Percentiles rank a stretch among this genome's conserved stretches.
Conservation (phyloP, 2,888 invertebrate species). For the Lepidonotus clava region DNA sequence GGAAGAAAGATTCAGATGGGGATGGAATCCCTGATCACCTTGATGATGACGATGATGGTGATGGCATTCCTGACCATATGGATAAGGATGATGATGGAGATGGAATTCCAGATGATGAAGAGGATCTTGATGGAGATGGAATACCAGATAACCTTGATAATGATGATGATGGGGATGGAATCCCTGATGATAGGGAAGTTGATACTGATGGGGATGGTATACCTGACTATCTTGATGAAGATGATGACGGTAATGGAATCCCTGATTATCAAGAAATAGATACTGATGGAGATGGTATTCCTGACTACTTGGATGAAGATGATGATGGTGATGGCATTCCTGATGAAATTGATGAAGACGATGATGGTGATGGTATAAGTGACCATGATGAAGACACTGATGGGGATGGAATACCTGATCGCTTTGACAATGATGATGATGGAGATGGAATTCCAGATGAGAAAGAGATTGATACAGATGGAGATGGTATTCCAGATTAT, state of each 20-base stretch:
- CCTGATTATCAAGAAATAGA: conserved; percentile 62
- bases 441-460: conserved; percentile 58
- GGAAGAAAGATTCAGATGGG: conserved; percentile 65
- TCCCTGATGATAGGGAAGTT: conserved; percentile 66
- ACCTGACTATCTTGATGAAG: conserved; percentile 72
- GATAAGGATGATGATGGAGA: conserved; percentile 61
- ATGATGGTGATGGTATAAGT: conserved; percentile 68
- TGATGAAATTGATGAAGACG: conserved; percentile 63
- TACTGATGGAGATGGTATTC: conserved; percentile 66
- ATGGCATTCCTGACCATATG: conserved; percentile 68
- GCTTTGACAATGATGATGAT: conserved; percentile 54
- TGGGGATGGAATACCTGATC: conserved; percentile 56
- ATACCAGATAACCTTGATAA: conserved; percentile 62
- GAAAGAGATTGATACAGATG: conserved; percentile 57
- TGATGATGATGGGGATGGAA: conserved; percentile 76
- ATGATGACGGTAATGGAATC: conserved; percentile 66
- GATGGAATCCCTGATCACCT: conserved; percentile 66
- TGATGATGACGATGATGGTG: conserved; percentile 66
- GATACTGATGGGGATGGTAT: conserved; percentile 74
- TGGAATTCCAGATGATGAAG: conserved; percentile 63
- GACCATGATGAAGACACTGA: conserved; percentile 66
- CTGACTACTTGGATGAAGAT: conserved; percentile 62
- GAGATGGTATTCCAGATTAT: conserved; percentile 69
- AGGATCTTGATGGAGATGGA: conserved; percentile 60
- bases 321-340: conserved; percentile 66